Conservation (phyloP, 2,888 invertebrate genomes). For the Polyommatus iphigenia region DNA sequence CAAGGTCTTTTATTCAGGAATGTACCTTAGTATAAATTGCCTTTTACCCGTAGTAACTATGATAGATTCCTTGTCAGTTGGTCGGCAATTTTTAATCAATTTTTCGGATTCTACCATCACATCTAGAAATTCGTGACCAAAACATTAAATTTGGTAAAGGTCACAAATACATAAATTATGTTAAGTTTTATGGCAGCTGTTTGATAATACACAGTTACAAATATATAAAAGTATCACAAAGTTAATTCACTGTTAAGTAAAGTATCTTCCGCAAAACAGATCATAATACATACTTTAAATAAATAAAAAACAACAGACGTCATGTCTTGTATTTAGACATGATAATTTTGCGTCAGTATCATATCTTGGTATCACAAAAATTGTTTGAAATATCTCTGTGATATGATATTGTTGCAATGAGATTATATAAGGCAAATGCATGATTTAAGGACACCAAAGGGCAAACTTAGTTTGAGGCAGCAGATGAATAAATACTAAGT, state of each 20-base stretch:
- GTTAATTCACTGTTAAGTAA: neutral
- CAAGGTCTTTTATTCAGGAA: neutral
- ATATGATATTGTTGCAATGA: neutral
- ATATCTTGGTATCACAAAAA: neutral
- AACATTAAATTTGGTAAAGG: neutral
- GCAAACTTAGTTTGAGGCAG: neutral
- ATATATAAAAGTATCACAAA: neutral
- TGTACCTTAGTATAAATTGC: neutral
- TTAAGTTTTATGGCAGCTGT: neutral
- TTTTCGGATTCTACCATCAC: neutral
- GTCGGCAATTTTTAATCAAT: neutral
- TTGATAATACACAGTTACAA: neutral
- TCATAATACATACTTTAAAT: neutral
- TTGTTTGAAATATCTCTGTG: neutral
- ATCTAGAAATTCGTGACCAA: neutral
- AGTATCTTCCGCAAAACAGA: neutral
- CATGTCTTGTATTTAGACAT: neutral
- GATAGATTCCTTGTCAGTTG: too few species aligned
- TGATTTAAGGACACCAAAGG: neutral
- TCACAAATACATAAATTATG: neutral
- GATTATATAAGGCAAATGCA: neutral
- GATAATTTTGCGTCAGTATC: neutral
- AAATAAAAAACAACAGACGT: neutral
- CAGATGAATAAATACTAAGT: neutral
- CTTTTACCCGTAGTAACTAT: neutral